Conservation (phyloP, 2,797 vertebrate genomes). For the Neosilurus hyrtlii region DNA sequence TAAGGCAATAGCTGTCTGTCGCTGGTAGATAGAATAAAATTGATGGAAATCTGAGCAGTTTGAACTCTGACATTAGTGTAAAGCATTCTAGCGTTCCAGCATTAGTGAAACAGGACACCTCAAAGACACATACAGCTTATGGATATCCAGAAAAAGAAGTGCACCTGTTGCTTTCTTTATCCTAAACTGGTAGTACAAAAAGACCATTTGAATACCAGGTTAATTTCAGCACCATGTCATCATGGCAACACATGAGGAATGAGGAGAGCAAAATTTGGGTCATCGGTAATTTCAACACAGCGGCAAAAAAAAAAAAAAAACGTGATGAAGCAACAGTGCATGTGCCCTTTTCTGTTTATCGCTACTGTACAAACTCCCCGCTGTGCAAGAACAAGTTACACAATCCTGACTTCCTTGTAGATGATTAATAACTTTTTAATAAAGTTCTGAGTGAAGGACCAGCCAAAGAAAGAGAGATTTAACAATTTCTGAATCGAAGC, state of each 20-base stretch:
- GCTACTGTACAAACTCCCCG: not conserved
- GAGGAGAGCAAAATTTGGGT: not conserved
- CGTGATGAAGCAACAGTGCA: not conserved
- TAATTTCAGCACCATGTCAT: not conserved
- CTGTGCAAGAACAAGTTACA: not conserved
- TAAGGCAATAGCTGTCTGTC: not conserved
- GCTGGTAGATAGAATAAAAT: not conserved
- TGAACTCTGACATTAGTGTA: not conserved
- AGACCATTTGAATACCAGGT: not conserved
- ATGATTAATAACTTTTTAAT: not conserved
- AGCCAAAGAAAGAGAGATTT: not conserved
- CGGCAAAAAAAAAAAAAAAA: not conserved
- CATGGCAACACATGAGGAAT: no score
- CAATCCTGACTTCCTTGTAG: not conserved
- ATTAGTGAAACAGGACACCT: not conserved
- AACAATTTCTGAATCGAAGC: not conserved
- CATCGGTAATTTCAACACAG: not conserved
- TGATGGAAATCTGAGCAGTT: not conserved
- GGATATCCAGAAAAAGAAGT: constrained; percentile 2
- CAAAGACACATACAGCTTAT: not conserved
- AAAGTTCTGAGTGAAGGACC: not conserved
- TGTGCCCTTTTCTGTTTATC: not conserved
- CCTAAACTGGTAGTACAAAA: not conserved
- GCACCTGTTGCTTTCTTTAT: not conserved
- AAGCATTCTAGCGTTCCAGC: not conserved